phyloP scores from a whole-genome alignment of 2,797 vertebrate species.

The Cirrhinus molitorella region DNA sequence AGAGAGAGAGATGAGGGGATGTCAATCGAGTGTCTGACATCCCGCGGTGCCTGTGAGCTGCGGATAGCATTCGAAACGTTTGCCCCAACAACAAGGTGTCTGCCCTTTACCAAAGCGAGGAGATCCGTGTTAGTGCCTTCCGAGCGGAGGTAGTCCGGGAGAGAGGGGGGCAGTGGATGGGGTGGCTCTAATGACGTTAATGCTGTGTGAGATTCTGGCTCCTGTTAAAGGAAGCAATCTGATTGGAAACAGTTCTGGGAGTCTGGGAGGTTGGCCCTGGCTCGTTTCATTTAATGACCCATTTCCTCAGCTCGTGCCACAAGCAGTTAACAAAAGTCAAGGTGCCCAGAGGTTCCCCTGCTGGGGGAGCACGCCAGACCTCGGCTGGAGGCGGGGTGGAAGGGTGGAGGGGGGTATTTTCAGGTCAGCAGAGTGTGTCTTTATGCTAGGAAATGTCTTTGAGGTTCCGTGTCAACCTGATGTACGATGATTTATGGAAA shows the following conservation, averaged over 20 bases:
- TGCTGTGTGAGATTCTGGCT: conserved; percentile 67
- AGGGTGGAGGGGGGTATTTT: conserved; percentile 1
- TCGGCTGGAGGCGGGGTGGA: conserved; percentile 23
- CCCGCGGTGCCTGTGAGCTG: conserved; percentile 74
- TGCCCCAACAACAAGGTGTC: conserved; percentile 76
- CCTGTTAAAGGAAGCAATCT: conserved; percentile 79
- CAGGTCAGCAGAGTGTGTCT: neutral
- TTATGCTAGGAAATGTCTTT: neutral
- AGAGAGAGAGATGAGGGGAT: conserved; percentile 60
- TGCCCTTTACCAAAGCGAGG: conserved; percentile 74
- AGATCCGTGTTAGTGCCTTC: conserved; percentile 66
- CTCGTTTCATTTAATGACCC: conserved; percentile 86
- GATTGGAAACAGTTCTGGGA: conserved; percentile 85
- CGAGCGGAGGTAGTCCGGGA: conserved; percentile 33
- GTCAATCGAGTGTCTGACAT: conserved; percentile 77
- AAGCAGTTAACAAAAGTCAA: conserved; percentile 85
- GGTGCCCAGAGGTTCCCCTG: conserved; percentile 81
- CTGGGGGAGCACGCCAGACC: conserved; percentile 49
- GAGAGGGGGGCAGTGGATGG: conserved; percentile 36
- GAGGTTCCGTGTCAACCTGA: conserved; percentile 12
- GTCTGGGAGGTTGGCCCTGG: conserved; percentile 78
- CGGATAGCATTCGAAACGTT: conserved; percentile 78
- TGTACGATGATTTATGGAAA: conserved; percentile 40
- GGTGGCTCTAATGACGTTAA: conserved; percentile 65
- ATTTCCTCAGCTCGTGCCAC: conserved; percentile 85